A percentile compares a stretch with the other conserved stretches of the same genome.
phyloP scores from a whole-genome alignment of 1,140 invertebrate genomes.

The Augochlora pura region DNA sequence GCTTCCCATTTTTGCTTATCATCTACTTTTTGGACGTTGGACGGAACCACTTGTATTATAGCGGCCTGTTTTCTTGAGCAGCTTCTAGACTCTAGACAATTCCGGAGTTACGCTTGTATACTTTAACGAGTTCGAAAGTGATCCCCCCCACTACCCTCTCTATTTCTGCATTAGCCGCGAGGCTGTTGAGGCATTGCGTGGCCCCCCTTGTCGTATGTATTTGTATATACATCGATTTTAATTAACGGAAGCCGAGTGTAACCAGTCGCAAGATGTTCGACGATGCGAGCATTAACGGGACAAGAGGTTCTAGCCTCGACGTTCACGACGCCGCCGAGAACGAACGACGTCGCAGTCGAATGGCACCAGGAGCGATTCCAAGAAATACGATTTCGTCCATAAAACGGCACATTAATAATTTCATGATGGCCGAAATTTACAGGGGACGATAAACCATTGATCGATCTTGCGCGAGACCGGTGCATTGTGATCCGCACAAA shows the following conservation, averaged over 20 bases:
- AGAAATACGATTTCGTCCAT: conserved; percentile 22
- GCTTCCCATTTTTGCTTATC: conserved; percentile 23
- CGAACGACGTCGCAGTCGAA: neutral
- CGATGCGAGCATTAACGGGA: neutral
- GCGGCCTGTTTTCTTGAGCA: conserved; percentile 33
- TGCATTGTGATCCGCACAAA: conserved; percentile 24
- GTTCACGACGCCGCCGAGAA: too few relatives aligned
- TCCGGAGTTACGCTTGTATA: conserved; percentile 48
- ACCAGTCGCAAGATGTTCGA: conserved; percentile 5
- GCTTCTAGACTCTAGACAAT: conserved; percentile 52
- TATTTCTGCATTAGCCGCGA: conserved; percentile 10
- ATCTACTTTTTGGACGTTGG: conserved; percentile 30
- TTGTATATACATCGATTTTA: conserved; percentile 42
- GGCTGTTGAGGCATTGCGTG: conserved; percentile 39
- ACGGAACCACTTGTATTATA: conserved; percentile 46
- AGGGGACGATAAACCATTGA: conserved; percentile 37
- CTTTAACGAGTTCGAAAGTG: conserved; percentile 41
- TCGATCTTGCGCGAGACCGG: conserved; percentile 30
- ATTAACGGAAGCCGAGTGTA: conserved; percentile 21
- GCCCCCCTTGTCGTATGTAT: conserved; percentile 40
- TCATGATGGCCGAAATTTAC: conserved; percentile 19
- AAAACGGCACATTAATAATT: conserved; percentile 39
- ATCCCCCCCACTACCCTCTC: neutral
- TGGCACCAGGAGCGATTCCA: neutral
- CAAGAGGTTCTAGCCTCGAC: too few relatives aligned